Conservation (phyloP, 2,888 invertebrate species). For the Eretmocerus hayati region DNA sequence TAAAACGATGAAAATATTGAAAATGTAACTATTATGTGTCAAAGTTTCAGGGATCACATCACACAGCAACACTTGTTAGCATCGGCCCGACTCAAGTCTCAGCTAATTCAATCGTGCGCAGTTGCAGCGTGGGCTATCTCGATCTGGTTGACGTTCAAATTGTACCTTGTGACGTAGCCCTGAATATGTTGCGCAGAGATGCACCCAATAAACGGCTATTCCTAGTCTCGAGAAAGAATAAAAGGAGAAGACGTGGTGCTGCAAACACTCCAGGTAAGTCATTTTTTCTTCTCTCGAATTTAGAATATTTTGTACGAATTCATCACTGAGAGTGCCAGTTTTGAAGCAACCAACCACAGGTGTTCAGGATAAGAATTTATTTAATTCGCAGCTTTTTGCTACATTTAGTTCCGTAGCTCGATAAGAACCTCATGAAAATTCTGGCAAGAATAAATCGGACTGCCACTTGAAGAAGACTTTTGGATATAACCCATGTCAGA, state of each 20-base stretch:
- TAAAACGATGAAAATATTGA: neutral
- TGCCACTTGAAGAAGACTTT: too few relatives aligned
- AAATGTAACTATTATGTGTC: neutral
- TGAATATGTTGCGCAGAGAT: slow-evolving; percentile 65
- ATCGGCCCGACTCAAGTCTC: slow-evolving; percentile 56
- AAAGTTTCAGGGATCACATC: neutral
- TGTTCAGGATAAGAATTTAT: too few relatives aligned
- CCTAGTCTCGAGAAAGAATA: slow-evolving; percentile 62
- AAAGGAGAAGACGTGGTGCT: slow-evolving; percentile 39
- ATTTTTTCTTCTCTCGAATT: too few relatives aligned
- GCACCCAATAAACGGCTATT: slow-evolving; percentile 68
- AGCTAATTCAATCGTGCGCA: slow-evolving; percentile 68
- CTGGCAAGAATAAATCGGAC: too few relatives aligned
- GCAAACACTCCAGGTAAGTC: slow-evolving; percentile 40
- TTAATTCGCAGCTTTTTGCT: too few relatives aligned
- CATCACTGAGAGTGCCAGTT: too few relatives aligned
- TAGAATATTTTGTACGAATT: too few relatives aligned
- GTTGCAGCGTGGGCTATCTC: slow-evolving; percentile 83
- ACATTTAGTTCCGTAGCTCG: too few relatives aligned
- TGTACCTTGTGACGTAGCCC: slow-evolving; percentile 66
- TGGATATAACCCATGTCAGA: too few relatives aligned
- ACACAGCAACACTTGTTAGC: slow-evolving; percentile 57
- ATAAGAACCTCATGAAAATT: too few relatives aligned
- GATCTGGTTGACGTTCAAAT: slow-evolving; percentile 73
- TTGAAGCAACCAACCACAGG: too few relatives aligned